Base-by-base conservation (phyloP, 2,113 vertebrate species). In the Ceratotherium simum region DNA sequence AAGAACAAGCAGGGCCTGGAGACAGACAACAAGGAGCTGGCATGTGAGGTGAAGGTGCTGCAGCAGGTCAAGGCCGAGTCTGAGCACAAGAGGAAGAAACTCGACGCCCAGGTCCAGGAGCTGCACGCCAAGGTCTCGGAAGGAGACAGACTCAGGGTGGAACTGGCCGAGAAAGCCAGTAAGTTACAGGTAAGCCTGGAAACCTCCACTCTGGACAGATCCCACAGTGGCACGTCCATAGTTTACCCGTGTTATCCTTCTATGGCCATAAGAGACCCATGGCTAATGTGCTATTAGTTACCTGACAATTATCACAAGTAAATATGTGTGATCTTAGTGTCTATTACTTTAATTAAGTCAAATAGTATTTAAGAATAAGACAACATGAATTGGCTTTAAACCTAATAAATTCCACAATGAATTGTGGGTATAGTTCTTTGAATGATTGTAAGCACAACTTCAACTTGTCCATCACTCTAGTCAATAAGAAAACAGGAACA, bases 1-100 rank as follows among this genome's bases (percentile, higher is more conserved):
- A 99, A 99, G 98, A 99, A 99, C 98, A 99, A 99, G 98, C 99
- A 99, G 98, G 99, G 99, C 70, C 98, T 99, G 17, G 99, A 99
- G 98, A 99, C 98, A 0, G 99, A 99, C 97, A 99, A 99, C 99
- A 99, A 99, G 98, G 99, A 99, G 98, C 91, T 99, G 98, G 98
- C 98, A 1, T 99, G 97, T 18, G 99, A 99, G 93, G 99, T 99
- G 98, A 99, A 99, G 98, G 98, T 98, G 12, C 98, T 99, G 95
- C 99, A 99, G 98, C 99, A 99, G 98, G 98, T 99, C 39, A 99
- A 99, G 98, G 98, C 98, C 0, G 99, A 99, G 91, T 99, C 99
- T 0, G 99, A 99, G 88, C 99, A 99, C 97, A 99, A 99, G 98
- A 99, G 99, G 98, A 99, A 99, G 98, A 99, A 99, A 79, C 99